Evolutionary conservation across 2,888 invertebrate species (phyloP).

Genomic region (Phyllotreta cruciferae): DNA sequence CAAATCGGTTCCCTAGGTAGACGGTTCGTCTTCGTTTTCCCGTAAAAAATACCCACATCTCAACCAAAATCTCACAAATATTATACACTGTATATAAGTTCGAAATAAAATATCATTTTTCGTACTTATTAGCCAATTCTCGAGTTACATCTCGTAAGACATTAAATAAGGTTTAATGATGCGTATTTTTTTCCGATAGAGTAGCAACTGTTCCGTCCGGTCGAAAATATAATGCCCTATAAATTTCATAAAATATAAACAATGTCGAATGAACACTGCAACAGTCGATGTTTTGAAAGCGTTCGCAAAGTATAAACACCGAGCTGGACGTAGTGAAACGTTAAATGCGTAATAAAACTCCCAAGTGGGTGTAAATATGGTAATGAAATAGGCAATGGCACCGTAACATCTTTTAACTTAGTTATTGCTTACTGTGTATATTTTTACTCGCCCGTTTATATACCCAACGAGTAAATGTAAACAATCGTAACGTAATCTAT

Average conservation of each 20-base stretch:
- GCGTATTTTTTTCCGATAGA: too few species aligned
- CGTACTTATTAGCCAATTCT: too few species aligned
- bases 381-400: slow-evolving; percentile 11
- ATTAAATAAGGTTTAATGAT: too few species aligned
- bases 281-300: slow-evolving; percentile 5
- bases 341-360: slow-evolving; percentile 13
- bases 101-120: too few species aligned
- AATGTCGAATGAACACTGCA: slow-evolving; percentile 6
- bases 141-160: too few species aligned
- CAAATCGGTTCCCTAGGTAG: slow-evolving; percentile 6
- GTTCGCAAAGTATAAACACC: slow-evolving; percentile 8
- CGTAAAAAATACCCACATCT: too few species aligned
- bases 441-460: background rate
- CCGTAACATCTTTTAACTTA: slow-evolving; percentile 2
- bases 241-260: slow-evolving; percentile 14
- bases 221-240: slow-evolving; percentile 15
- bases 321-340: slow-evolving; percentile 7
- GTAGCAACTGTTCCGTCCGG: background rate
- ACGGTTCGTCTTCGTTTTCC: too few species aligned
- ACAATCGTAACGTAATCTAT: too few species aligned
- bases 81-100: too few species aligned
- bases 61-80: too few species aligned
- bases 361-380: slow-evolving; percentile 18
- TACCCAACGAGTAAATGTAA: too few species aligned
- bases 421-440: slow-evolving; percentile 9